A percentile compares a stretch with the other conserved stretches of the same genome.
Evolutionary conservation across 2,888 invertebrate genomes (phyloP).

Genomic region (Microdon myrmicae): DNA sequence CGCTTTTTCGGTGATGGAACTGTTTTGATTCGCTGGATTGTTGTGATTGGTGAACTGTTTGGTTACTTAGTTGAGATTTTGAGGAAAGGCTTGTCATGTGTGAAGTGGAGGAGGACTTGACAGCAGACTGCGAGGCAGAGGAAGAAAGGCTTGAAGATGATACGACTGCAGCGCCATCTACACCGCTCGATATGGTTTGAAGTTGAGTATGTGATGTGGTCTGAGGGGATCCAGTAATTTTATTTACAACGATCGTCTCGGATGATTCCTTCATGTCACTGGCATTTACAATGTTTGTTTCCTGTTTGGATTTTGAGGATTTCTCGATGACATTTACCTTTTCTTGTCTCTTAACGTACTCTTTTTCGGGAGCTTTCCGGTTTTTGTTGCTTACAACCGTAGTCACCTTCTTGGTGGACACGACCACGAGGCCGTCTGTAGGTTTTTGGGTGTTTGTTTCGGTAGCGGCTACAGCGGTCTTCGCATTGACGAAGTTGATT

Average conservation of each 20-base stretch:
- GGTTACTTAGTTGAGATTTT: slow-evolving; percentile 36
- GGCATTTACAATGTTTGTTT: slow-evolving; percentile 61
- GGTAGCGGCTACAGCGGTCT: slow-evolving; percentile 67
- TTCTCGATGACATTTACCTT: slow-evolving; percentile 64
- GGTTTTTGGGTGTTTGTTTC: slow-evolving; percentile 62
- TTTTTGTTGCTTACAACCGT: slow-evolving; percentile 62
- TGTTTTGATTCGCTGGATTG: slow-evolving; percentile 57
- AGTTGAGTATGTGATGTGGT: slow-evolving; percentile 12
- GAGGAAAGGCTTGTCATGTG: slow-evolving; percentile 24
- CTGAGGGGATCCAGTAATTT: slow-evolving; percentile 9
- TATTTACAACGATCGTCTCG: slow-evolving; percentile 24
- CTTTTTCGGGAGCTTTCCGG: slow-evolving; percentile 63
- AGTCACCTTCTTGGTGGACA: slow-evolving; percentile 69
- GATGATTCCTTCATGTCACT: slow-evolving; percentile 31
- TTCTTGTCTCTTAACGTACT: slow-evolving; percentile 61
- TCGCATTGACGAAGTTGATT: slow-evolving; percentile 69
- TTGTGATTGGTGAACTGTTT: slow-evolving; percentile 35
- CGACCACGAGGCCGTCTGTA: slow-evolving; percentile 69
- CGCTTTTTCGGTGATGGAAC: slow-evolving; percentile 78
- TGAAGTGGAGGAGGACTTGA: slow-evolving; percentile 21
- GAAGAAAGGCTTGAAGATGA: slow-evolving; percentile 9
- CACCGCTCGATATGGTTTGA: too few species aligned
- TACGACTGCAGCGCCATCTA: neutral
- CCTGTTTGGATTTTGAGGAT: slow-evolving; percentile 60
- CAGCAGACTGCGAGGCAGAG: slow-evolving; percentile 9